Evolutionary conservation across 1,140 invertebrate species (phyloP), one percentile per base, ranked within the genome.

Genomic region (Drosophila ananassae): DNA sequence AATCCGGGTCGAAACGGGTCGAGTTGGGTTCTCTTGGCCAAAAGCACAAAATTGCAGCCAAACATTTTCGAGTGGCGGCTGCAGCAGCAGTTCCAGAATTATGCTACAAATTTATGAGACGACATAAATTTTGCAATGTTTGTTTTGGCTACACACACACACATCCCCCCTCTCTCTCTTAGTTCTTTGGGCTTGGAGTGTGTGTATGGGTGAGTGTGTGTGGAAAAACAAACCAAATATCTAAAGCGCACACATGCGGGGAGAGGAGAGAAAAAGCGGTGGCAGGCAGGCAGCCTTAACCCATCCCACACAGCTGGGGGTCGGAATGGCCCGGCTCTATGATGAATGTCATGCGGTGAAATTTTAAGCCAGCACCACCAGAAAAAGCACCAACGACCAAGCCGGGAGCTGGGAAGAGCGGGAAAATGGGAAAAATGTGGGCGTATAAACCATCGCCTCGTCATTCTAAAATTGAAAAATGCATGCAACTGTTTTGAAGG

Each of bases 291-390:
- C 44, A 22, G 71, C 77, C 69, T 63, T 47, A 67, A 53, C 63
- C 63, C 51, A 30, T 28, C 50, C 47, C 44, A 64, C 59, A 57
- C 72, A 76, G 61, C 78, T 75, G 78, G 60, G 50, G 67, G 67
- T 68, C 66, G 53, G 13, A 69, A 50, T 28, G 62, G 52, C 52
- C 53, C 30, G 44, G 59, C 58, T 66, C 59, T 41, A 77, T 87
- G 83, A 87, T 87, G 83, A 87, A 87, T 87, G 83, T 89, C 83
- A 87, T 89, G 83, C 79, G 83, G 83, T 89, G 83, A 87, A 87
- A 87, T 87, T 80, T 87, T 79, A 76, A 71, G 79, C 82, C 74
- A 82, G 66, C 71, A 68, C 82, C 74, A 82, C 59, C 71, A 68
- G 63, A 67, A 67, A 64, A 67, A 67, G 47, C 63, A 75, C 44